A percentile compares a stretch with the other conserved stretches of the same genome.
Conservation (phyloP, 2,113 vertebrate genomes). For the Theristicus caerulescens region DNA sequence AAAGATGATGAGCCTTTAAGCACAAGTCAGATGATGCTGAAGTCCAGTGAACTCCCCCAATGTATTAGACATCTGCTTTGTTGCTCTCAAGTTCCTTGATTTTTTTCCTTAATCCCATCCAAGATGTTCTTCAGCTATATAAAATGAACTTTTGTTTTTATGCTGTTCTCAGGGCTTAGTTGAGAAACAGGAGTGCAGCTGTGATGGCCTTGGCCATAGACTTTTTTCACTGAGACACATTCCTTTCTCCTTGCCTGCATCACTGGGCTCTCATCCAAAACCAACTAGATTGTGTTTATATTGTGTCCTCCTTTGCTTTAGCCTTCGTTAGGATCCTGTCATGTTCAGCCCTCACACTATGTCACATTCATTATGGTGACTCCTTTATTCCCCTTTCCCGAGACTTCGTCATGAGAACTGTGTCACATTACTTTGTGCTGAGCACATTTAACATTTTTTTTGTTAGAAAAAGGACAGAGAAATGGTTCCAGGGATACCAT, state of each 20-base stretch:
- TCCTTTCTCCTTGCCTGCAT: slow-evolving; percentile 46
- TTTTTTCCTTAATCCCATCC: background rate
- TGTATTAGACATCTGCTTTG: background rate
- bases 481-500: background rate
- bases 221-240: slow-evolving; percentile 19
- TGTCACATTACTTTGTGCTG: background rate
- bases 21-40: background rate
- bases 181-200: slow-evolving; percentile 23
- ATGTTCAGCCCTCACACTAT: slow-evolving; percentile 24
- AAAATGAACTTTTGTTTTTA: slow-evolving; percentile 27
- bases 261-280: slow-evolving; percentile 42
- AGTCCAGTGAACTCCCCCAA: background rate
- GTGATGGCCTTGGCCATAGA: slow-evolving; percentile 23
- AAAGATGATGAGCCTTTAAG: background rate
- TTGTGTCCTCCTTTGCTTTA: slow-evolving; percentile 35
- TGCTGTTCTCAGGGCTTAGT: slow-evolving; percentile 1
- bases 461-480: background rate
- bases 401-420: background rate
- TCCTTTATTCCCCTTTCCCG: background rate
- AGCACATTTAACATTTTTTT: background rate
- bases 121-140: background rate
- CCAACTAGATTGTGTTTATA: slow-evolving; percentile 26
- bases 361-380: slow-evolving; percentile 8
- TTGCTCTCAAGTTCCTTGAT: background rate
- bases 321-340: background rate